These are phyloP conservation scores for Synanthedon tipuliformis DNA, from an alignment of 2,888 invertebrate species.

Conservation along the genomic window DNA sequence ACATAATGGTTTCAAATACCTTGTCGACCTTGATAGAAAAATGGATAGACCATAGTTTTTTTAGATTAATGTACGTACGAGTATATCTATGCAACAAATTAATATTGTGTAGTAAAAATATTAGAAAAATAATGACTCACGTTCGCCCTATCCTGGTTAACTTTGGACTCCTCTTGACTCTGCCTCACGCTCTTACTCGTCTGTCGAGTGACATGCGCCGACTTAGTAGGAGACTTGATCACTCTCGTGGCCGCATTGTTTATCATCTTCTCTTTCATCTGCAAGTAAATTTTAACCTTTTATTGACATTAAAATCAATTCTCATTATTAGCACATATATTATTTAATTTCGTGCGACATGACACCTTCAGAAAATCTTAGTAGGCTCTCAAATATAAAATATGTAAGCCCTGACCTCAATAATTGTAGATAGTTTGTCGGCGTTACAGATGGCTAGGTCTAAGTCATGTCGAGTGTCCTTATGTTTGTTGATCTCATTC, in stretches of 20 bases:
- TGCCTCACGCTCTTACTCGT: neutral
- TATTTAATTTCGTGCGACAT: too few relatives aligned
- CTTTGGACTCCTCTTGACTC: neutral
- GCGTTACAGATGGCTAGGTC: slow-evolving; percentile 73
- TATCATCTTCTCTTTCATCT: slow-evolving; percentile 62
- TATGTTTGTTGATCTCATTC: slow-evolving; percentile 76
- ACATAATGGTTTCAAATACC: too few relatives aligned
- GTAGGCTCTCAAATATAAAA: too few relatives aligned
- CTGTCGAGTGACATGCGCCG: neutral
- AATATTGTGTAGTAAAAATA: too few relatives aligned
- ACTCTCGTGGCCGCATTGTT: slow-evolving; percentile 39
- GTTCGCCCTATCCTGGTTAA: neutral
- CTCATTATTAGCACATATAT: too few relatives aligned
- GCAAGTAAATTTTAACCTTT: neutral
- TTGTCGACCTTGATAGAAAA: too few relatives aligned
- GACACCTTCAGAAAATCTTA: too few relatives aligned
- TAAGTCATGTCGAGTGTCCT: slow-evolving; percentile 76
- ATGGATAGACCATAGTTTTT: too few relatives aligned
- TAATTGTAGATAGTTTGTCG: slow-evolving; percentile 69
- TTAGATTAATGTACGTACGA: too few relatives aligned
- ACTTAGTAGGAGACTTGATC: slow-evolving; percentile 43
- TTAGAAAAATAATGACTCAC: neutral
- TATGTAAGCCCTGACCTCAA: slow-evolving; percentile 65
- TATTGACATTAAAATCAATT: too few relatives aligned
- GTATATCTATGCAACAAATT: too few relatives aligned